Conservation (phyloP, 2,888 invertebrate species). For the Yponomeuta sedellus region DNA sequence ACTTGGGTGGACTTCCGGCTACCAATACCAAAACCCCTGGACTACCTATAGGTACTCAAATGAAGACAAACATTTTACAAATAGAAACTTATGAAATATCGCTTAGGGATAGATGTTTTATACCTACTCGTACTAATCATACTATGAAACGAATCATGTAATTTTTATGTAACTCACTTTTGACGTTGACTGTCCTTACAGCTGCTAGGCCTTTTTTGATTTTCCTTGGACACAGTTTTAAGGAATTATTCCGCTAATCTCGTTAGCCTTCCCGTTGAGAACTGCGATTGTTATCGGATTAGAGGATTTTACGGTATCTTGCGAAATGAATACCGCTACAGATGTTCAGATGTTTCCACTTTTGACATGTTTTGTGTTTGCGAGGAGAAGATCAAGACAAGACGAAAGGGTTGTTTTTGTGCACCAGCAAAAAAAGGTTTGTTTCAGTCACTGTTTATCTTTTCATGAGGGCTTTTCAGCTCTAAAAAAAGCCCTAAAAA, state of each 20-base stretch:
- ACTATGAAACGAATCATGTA: neutral
- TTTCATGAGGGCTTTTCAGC: no score
- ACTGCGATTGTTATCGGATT: constrained; percentile 31
- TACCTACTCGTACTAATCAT: no score
- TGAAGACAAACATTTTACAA: no score
- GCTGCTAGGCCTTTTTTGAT: constrained; percentile 43
- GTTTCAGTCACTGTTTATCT: neutral
- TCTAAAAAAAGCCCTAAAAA: no score
- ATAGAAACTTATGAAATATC: no score
- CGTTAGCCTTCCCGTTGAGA: constrained; percentile 41
- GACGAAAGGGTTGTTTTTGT: neutral
- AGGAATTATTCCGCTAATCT: constrained; percentile 58
- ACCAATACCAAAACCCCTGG: no score
- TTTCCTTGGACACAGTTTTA: constrained; percentile 37
- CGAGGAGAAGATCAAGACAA: neutral
- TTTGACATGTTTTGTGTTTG: neutral
- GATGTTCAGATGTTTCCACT: constrained; percentile 11
- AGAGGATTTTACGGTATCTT: constrained; percentile 23
- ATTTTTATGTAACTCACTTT: neutral
- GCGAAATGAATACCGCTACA: constrained; percentile 2
- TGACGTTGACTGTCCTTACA: constrained; percentile 30
- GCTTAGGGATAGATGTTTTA: no score
- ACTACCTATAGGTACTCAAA: no score
- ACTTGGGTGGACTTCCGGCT: no score
- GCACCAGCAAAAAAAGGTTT: neutral